A percentile compares a stretch with the other conserved stretches of the same genome.
phyloP scores from a whole-genome alignment of 2,888 invertebrate genomes.

The Chironomus tentans region DNA sequence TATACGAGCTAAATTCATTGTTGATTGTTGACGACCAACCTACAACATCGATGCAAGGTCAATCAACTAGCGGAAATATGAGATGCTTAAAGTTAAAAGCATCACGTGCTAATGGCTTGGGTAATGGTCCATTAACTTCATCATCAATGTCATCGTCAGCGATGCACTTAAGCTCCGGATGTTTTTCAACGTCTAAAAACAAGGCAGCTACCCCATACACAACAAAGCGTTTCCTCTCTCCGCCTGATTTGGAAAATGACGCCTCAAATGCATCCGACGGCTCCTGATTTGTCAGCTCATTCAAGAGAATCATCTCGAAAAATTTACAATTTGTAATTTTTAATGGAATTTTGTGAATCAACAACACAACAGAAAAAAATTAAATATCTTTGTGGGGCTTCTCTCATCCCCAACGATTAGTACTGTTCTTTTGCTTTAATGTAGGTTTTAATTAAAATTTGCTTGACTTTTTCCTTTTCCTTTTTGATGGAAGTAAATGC shows the following conservation, averaged over 20 bases:
- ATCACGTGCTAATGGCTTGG: slow-evolving; percentile 2
- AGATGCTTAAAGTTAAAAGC: slow-evolving; percentile 20
- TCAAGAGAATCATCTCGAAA: background rate
- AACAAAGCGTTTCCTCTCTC: slow-evolving; percentile 30
- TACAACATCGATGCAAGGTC: background rate
- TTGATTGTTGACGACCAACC: slow-evolving; percentile 17
- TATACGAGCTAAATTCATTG: slow-evolving; percentile 48
- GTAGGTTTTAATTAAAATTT: too few relatives aligned
- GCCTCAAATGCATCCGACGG: slow-evolving; percentile 37
- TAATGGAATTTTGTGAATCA: slow-evolving; percentile 15
- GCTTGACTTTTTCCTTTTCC: too few relatives aligned
- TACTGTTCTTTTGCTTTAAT: too few relatives aligned
- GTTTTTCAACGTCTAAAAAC: slow-evolving; percentile 19
- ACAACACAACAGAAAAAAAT: too few relatives aligned
- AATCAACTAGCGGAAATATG: slow-evolving; percentile 9
- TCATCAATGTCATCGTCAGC: background rate
- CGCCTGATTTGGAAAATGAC: slow-evolving; percentile 39
- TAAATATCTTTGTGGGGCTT: too few relatives aligned
- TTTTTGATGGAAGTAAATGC: too few relatives aligned
- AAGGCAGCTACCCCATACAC: slow-evolving; percentile 32
- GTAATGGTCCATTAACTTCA: slow-evolving; percentile 16
- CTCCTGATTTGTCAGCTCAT: slow-evolving; percentile 30
- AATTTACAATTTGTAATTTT: slow-evolving; percentile 18
- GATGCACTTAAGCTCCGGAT: slow-evolving; percentile 7
- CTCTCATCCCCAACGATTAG: too few relatives aligned